phyloP scores from a whole-genome alignment of 2,888 invertebrate species.

The Eupithecia exiguata region DNA sequence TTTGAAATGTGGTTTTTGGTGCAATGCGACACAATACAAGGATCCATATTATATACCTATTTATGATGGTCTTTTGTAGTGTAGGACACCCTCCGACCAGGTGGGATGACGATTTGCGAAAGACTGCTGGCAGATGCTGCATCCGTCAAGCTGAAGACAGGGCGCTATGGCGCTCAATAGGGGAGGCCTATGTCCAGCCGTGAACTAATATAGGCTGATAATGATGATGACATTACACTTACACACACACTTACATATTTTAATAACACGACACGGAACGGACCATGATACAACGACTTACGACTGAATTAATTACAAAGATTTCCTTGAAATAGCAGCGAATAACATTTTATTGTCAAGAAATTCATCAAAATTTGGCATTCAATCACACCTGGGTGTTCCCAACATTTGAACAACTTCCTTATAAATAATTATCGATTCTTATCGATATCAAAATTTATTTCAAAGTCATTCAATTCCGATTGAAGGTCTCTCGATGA shows the following conservation, averaged over 20 bases:
- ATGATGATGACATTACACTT: too few species aligned
- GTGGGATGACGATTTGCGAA: too few species aligned
- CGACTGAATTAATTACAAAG: not conserved
- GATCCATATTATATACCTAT: too few species aligned
- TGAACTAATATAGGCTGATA: too few species aligned
- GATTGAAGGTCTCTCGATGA: slow-evolving; percentile 51
- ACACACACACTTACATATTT: not conserved
- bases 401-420: slow-evolving; percentile 25
- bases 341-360: not conserved
- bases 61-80: too few species aligned
- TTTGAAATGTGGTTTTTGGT: not conserved
- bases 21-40: slow-evolving; percentile 4
- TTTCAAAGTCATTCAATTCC: slow-evolving; percentile 51
- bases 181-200: too few species aligned
- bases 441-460: slow-evolving; percentile 50
- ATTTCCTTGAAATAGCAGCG: slow-evolving; percentile 3
- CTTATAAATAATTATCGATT: slow-evolving; percentile 35
- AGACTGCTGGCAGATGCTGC: too few species aligned
- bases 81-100: too few species aligned
- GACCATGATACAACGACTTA: not conserved
- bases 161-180: too few species aligned
- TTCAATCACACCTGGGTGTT: slow-evolving; percentile 10
- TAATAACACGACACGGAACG: not conserved
- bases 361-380: slow-evolving; percentile 5
- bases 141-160: too few species aligned